A percentile compares a stretch with the other conserved stretches of the same genome.
Conservation (phyloP, 1,140 invertebrate species). For the Eriosoma lanigerum region DNA sequence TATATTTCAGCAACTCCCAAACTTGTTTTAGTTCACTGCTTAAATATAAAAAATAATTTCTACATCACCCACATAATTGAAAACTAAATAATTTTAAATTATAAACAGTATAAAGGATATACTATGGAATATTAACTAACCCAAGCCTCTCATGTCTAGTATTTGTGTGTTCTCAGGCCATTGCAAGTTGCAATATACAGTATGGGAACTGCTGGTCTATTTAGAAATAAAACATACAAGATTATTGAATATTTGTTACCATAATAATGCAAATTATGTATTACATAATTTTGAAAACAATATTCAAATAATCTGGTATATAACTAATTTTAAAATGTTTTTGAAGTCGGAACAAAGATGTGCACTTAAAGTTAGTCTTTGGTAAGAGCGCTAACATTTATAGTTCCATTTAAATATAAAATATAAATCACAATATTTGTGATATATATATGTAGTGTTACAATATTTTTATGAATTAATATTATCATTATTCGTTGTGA, state of each 20-base stretch:
- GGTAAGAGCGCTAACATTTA: constrained; percentile 6
- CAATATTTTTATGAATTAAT: neutral
- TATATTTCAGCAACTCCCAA: neutral
- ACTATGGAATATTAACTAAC: no score
- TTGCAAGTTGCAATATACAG: no score
- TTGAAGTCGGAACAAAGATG: neutral
- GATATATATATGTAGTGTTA: neutral
- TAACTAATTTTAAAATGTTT: constrained; percentile 5
- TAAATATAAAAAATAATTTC: no score
- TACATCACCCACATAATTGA: no score
- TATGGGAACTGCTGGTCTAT: no score
- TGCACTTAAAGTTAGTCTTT: constrained; percentile 40
- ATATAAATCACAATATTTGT: neutral
- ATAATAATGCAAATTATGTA: neutral
- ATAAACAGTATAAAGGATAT: no score
- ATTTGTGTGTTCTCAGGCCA: no score
- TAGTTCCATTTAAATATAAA: constrained; percentile 7
- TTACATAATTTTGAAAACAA: neutral
- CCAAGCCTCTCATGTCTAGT: no score
- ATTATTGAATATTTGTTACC: neutral
- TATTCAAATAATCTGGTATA: neutral
- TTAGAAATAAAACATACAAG: no score
- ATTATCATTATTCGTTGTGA: neutral
- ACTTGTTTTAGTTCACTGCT: no score
- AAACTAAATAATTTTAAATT: no score